phyloP scores from a whole-genome alignment of 2,888 invertebrate genomes.

The Monopis laevigella region DNA sequence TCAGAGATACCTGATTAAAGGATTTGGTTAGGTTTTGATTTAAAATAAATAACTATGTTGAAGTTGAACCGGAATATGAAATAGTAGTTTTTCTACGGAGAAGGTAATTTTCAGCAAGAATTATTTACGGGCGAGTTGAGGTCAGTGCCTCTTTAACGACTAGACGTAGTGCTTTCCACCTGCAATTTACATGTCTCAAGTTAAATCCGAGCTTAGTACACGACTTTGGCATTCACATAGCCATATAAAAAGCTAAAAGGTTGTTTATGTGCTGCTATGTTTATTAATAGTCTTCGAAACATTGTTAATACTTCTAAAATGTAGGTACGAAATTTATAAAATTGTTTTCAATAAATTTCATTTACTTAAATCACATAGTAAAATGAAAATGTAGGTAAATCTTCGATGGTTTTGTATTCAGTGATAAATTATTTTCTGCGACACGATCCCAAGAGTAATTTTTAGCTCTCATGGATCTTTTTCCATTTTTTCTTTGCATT shows the following conservation, averaged over 20 bases:
- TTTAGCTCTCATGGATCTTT: too few relatives aligned
- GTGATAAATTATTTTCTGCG: slow-evolving; percentile 5
- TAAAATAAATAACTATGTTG: too few relatives aligned
- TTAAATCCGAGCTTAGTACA: slow-evolving; percentile 11
- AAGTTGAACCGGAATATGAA: slow-evolving; percentile 26
- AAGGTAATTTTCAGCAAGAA: slow-evolving; percentile 27
- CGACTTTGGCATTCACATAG: slow-evolving; percentile 12
- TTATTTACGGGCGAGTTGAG: slow-evolving; percentile 25
- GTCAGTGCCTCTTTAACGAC: slow-evolving; percentile 26
- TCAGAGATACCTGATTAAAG: too few relatives aligned
- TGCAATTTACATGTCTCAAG: slow-evolving; percentile 11
- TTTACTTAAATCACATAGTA: too few relatives aligned
- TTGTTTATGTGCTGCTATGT: slow-evolving; percentile 1
- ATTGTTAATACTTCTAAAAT: not conserved
- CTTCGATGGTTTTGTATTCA: slow-evolving; percentile 1
- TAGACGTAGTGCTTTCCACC: slow-evolving; percentile 10
- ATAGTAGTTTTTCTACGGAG: slow-evolving; percentile 24
- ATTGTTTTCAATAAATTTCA: not conserved
- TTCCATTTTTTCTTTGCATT: not conserved
- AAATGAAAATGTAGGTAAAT: too few relatives aligned
- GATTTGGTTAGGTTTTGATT: too few relatives aligned
- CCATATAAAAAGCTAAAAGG: slow-evolving; percentile 9
- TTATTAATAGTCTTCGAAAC: not conserved
- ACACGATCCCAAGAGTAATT: not conserved
- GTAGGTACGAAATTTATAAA: not conserved